phyloP scores from a whole-genome alignment of 1,140 invertebrate genomes.

The Arctopsyche grandis region DNA sequence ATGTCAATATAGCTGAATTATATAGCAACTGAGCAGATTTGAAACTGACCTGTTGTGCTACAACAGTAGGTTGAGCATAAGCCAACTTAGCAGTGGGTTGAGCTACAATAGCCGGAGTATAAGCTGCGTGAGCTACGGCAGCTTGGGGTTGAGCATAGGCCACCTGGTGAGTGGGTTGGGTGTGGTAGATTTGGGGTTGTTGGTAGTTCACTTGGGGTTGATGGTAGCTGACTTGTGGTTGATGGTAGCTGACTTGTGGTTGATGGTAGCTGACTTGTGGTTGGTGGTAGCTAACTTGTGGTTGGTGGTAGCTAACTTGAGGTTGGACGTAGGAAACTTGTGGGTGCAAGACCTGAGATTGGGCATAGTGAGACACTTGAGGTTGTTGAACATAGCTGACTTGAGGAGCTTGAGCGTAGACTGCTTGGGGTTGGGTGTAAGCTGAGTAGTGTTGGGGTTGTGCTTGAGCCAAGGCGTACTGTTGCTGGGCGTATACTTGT shows the following conservation, averaged over 20 bases:
- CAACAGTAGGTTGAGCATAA: constrained; percentile 42
- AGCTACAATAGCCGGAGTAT: constrained; percentile 19
- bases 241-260: constrained; percentile 23
- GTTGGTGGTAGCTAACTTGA: constrained; percentile 1
- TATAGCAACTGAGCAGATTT: neutral
- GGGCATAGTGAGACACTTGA: neutral
- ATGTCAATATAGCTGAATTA: neutral
- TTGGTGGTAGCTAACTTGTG: neutral
- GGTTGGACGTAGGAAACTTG: constrained; percentile 5
- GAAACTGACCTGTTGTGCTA: constrained; percentile 41
- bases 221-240: neutral
- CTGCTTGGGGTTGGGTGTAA: constrained; percentile 24
- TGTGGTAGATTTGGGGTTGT: constrained; percentile 35
- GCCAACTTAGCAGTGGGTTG: constrained; percentile 47
- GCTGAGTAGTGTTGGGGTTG: constrained; percentile 35
- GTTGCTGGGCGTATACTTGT: constrained; percentile 31
- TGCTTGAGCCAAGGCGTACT: neutral
- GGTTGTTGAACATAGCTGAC: constrained; percentile 10
- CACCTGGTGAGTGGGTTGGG: constrained; percentile 43
- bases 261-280: constrained; percentile 28
- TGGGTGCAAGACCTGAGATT: constrained; percentile 31
- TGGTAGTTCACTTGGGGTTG: constrained; percentile 15
- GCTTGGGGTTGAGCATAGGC: constrained; percentile 36
- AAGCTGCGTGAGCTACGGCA: constrained; percentile 34
- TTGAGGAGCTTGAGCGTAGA: constrained; percentile 42